These are phyloP conservation scores for Microctonus hyperodae DNA, from an alignment of 2,888 invertebrate species.

Conservation along the genomic window DNA sequence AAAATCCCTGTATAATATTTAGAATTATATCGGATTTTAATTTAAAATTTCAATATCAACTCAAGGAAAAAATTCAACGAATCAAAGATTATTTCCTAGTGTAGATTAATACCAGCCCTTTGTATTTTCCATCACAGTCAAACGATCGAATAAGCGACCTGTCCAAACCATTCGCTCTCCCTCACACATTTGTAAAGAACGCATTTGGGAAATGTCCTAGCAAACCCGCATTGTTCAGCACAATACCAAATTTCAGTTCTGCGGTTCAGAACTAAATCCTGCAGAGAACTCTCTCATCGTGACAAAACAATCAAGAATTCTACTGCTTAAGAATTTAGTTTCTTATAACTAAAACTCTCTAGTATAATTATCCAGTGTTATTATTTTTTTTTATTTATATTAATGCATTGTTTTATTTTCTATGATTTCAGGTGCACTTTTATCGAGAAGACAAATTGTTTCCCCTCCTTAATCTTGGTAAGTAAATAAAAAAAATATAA, in stretches of 20 bases:
- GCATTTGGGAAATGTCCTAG: slow-evolving; percentile 19
- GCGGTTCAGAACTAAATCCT: background rate
- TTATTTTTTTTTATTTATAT: background rate
- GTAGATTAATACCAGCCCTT: slow-evolving; percentile 16
- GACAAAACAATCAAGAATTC: background rate
- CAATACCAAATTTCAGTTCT: slow-evolving; percentile 10
- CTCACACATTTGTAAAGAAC: slow-evolving; percentile 22
- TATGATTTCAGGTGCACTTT: background rate
- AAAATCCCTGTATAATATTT: background rate
- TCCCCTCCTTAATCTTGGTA: background rate
- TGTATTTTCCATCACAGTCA: slow-evolving; percentile 21
- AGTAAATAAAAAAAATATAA: no score
- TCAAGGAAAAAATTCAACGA: no score
- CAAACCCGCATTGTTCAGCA: slow-evolving; percentile 23
- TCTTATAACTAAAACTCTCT: background rate
- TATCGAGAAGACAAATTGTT: background rate
- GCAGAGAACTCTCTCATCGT: background rate
- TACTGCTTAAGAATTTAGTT: background rate
- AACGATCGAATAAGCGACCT: slow-evolving; percentile 26
- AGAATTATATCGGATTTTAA: no score
- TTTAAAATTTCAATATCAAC: no score
- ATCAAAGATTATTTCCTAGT: background rate
- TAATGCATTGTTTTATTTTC: background rate
- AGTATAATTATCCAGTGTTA: background rate
- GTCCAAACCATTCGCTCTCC: slow-evolving; percentile 18